Evolutionary conservation across 2,797 vertebrate species (phyloP).

Genomic region (Caiman crocodilus): DNA sequence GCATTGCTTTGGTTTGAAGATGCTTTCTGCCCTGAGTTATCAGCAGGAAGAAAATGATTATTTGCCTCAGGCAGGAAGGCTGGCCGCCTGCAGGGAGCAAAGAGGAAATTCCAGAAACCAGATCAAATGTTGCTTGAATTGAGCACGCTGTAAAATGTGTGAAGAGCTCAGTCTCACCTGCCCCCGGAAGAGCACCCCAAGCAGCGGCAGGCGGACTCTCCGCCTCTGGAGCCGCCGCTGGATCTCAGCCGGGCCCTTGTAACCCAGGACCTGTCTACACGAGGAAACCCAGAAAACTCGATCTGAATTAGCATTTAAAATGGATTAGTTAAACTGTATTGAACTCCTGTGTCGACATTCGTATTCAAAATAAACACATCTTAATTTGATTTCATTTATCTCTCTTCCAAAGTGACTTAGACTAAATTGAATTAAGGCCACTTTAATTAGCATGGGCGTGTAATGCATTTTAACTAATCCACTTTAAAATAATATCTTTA

Average conservation of each 20-base stretch:
- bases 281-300: too few relatives aligned
- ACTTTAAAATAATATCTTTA: too few relatives aligned
- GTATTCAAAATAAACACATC: too few relatives aligned
- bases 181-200: too few relatives aligned
- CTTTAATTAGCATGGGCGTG: too few relatives aligned
- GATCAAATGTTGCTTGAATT: background rate
- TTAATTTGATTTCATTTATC: too few relatives aligned
- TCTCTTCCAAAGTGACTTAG: too few relatives aligned
- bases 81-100: background rate
- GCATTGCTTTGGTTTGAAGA: background rate
- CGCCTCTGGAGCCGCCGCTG: background rate
- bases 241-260: background rate
- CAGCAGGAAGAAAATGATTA: background rate
- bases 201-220: background rate
- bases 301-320: too few relatives aligned
- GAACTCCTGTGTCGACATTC: too few relatives aligned
- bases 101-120: background rate
- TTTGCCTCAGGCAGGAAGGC: background rate
- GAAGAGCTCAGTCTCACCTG: background rate
- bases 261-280: background rate
- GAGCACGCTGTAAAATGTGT: background rate
- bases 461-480: too few relatives aligned
- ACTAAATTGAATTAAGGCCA: too few relatives aligned
- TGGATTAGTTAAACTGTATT: too few relatives aligned
- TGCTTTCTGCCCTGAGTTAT: background rate